Percentiles rank a stretch among this genome's conserved stretches.
Evolutionary conservation across 2,797 vertebrate genomes (phyloP).

Genomic region (Iguana delicatissima): DNA sequence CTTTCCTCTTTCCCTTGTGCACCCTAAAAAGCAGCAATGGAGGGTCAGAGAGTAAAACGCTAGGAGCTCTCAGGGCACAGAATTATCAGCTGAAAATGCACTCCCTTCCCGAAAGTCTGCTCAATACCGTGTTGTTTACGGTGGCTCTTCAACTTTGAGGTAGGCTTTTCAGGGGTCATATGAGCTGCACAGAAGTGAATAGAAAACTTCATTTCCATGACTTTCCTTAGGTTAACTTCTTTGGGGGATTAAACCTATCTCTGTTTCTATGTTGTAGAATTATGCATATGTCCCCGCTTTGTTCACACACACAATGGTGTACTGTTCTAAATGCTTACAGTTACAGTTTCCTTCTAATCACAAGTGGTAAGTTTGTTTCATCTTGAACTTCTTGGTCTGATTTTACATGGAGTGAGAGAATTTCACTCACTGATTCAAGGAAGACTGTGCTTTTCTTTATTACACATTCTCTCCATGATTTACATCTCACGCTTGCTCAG

Average conservation of each 20-base stretch:
- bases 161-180: not conserved
- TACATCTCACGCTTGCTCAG: slow-evolving; percentile 19
- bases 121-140: not conserved
- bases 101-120: no score
- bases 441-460: slow-evolving; percentile 24
- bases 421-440: slow-evolving; percentile 15
- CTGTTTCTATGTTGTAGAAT: not conserved
- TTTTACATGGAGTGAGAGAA: slow-evolving; percentile 33
- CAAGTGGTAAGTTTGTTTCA: slow-evolving; percentile 3
- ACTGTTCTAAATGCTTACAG: not conserved
- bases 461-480: slow-evolving; percentile 34
- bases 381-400: not conserved
- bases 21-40: not conserved
- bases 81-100: not conserved
- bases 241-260: not conserved
- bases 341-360: not conserved
- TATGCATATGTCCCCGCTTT: not conserved
- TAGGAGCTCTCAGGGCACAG: not conserved
- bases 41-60: not conserved
- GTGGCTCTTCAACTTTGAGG: not conserved
- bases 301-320: not conserved
- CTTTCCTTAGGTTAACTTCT: not conserved
- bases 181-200: not conserved
- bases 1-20: not conserved
- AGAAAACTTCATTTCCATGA: not conserved